These are phyloP conservation scores for Glaucopsyche alexis DNA, from an alignment of 2,888 invertebrate species.

Conservation along the genomic window DNA sequence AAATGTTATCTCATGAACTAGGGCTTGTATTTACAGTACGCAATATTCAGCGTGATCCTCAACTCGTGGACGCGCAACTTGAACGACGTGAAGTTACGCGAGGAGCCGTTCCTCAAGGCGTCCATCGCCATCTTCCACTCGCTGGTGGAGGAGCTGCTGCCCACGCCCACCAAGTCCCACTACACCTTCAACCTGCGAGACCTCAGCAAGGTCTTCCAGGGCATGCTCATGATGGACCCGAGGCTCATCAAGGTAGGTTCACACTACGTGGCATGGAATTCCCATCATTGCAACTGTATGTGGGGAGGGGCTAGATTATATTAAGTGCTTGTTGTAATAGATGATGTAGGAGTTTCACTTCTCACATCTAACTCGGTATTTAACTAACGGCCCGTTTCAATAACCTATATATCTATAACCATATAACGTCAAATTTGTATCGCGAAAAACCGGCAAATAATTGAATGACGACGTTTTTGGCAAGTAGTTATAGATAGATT, in stretches of 20 bases:
- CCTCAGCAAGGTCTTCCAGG: conserved; percentile 91
- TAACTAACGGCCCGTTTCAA: too few species aligned
- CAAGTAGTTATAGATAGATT: too few species aligned
- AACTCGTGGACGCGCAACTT: conserved; percentile 82
- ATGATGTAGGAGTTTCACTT: too few species aligned
- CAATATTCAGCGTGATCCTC: conserved; percentile 85
- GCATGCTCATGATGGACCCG: conserved; percentile 86
- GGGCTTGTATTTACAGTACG: conserved; percentile 52
- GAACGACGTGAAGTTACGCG: conserved; percentile 51
- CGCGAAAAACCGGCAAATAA: too few species aligned
- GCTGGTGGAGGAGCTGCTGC: conserved; percentile 85
- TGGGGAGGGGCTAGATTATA: too few species aligned
- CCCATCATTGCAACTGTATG: too few species aligned
- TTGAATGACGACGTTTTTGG: too few species aligned
- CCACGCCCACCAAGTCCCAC: conserved; percentile 94
- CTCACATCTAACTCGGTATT: too few species aligned
- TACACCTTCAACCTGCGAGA: conserved; percentile 95
- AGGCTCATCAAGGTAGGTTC: conserved; percentile 81
- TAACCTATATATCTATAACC: too few species aligned
- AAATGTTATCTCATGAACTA: too few species aligned
- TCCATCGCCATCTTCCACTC: conserved; percentile 84
- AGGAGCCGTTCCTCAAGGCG: conserved; percentile 80
- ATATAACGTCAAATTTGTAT: too few species aligned
- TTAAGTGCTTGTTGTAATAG: too few species aligned
- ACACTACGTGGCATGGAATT: conserved; percentile 7